A percentile compares a stretch with the other conserved stretches of the same genome.
Conservation (phyloP, 1,140 invertebrate species). For the Dysdera silvatica region DNA sequence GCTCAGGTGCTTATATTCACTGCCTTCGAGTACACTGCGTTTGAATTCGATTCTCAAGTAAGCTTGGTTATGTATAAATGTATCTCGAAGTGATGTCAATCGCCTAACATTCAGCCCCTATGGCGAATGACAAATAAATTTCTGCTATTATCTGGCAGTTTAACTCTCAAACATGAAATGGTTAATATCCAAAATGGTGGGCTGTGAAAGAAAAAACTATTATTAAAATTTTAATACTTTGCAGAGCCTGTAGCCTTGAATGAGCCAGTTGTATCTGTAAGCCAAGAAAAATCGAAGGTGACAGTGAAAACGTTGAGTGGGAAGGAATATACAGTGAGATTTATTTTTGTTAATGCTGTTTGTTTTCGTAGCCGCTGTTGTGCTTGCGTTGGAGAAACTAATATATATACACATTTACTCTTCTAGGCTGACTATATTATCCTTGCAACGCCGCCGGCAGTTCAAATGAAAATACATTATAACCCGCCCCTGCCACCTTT, state of each 20-base stretch:
- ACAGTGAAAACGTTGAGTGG: slow-evolving; percentile 33
- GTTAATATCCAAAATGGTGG: too few relatives aligned
- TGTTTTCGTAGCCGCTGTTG: neutral
- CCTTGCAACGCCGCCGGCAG: slow-evolving; percentile 38
- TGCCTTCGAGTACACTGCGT: too few relatives aligned
- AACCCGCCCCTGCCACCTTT: slow-evolving; percentile 39
- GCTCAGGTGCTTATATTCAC: too few relatives aligned
- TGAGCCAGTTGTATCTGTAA: slow-evolving; percentile 16
- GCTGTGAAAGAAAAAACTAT: too few relatives aligned
- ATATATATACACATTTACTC: neutral
- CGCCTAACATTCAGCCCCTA: too few relatives aligned
- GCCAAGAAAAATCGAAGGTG: slow-evolving; percentile 27
- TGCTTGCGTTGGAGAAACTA: slow-evolving; percentile 3
- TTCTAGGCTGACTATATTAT: slow-evolving; percentile 36
- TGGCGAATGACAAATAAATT: too few relatives aligned
- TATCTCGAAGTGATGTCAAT: too few relatives aligned
- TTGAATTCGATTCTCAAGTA: too few relatives aligned
- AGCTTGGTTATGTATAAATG: too few relatives aligned
- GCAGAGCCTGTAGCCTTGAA: slow-evolving; percentile 2
- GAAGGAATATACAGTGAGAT: slow-evolving; percentile 28
- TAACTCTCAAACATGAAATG: too few relatives aligned
- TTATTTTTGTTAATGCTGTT: neutral
- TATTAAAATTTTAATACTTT: neutral
- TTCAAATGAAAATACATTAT: slow-evolving; percentile 44
- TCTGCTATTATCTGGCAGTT: too few relatives aligned